Base-by-base conservation (phyloP, 1,140 invertebrate species). In the Penaeus vannamei region DNA sequence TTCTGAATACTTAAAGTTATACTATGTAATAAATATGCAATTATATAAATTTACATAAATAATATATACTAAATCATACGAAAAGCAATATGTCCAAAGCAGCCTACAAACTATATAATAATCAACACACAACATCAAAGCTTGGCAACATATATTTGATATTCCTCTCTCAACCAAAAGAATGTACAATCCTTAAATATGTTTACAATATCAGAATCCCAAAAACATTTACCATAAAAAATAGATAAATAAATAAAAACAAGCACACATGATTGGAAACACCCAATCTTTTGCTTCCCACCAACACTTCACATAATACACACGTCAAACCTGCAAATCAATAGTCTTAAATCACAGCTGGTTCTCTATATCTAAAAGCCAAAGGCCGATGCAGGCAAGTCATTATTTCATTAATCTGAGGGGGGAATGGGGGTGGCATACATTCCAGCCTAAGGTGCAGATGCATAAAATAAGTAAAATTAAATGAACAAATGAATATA, bases 51-150 rank as follows among this genome's bases (percentile, higher is more conserved):
- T 79, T 36, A 79, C 76, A 79, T 46, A 79, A n/a, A 79, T 29
- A 82, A 20, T 84, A 62, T 81, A 85, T 62, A 84, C 87, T 89
- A 84, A 76, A 84, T 66, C 85, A 87, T 87, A 64, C 46, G 42
- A 77, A 22, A 77, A 59, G 46, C 82, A 76, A 84, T 22, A 84
- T 22, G 42, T 86, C 23, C 79, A 77, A 76, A 82, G 62, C 26
- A 53, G 83, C 29, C 72, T 82, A 64, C 62, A 76, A 23, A 72
- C 86, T 87, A 87, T 62, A 42, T 87, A 53, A 53, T 53, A 53
- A 53, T 53, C 12, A 53, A 53, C 53, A 53, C 53, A 53, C 53
- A 53, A 53, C 53, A 84, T 77, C 53, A 80, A 79, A 64, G 8
- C 69, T 76, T 69, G 32, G 53, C 69, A 69, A 84, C n/a, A 62